Evolutionary conservation across 1,140 invertebrate species (phyloP).

Genomic region (Drosophila kanapiae): DNA sequence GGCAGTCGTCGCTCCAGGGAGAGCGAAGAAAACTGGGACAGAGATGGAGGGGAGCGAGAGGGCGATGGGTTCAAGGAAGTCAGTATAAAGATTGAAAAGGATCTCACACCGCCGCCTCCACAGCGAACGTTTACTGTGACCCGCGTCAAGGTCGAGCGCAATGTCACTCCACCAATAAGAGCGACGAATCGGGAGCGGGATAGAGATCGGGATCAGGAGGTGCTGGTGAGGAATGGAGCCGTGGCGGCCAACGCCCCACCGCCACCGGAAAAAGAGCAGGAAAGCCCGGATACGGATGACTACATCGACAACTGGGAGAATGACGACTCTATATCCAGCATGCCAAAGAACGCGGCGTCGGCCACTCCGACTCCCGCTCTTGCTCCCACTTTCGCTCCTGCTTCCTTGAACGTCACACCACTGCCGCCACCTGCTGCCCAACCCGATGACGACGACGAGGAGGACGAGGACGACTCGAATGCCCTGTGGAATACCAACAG

Average conservation of each 20-base stretch:
- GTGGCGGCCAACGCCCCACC: slow-evolving; percentile 47
- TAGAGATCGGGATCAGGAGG: slow-evolving; percentile 10
- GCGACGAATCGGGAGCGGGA: background rate
- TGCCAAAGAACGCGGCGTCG: slow-evolving; percentile 42
- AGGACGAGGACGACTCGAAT: slow-evolving; percentile 74
- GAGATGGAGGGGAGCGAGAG: background rate
- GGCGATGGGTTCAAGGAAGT: slow-evolving; percentile 31
- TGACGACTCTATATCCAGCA: slow-evolving; percentile 66
- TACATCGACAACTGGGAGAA: slow-evolving; percentile 84
- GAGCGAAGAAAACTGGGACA: slow-evolving; percentile 25
- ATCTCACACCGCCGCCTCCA: slow-evolving; percentile 53
- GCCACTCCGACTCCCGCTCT: background rate
- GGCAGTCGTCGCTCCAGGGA: slow-evolving; percentile 15
- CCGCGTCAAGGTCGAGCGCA: slow-evolving; percentile 57
- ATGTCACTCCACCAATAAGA: slow-evolving; percentile 41
- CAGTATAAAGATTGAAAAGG: slow-evolving; percentile 53
- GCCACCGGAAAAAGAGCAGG: slow-evolving; percentile 28
- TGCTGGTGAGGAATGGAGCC: slow-evolving; percentile 48
- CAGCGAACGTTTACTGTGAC: slow-evolving; percentile 10
- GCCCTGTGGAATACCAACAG: slow-evolving; percentile 70
- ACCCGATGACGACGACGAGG: slow-evolving; percentile 49
- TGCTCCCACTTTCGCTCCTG: background rate
- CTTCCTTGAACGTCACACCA: background rate
- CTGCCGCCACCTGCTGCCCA: background rate
- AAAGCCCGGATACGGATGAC: slow-evolving; percentile 82